Evolutionary conservation across 2,888 invertebrate species (phyloP), one percentile per base, ranked within the genome.

Genomic region (Cancer borealis): DNA sequence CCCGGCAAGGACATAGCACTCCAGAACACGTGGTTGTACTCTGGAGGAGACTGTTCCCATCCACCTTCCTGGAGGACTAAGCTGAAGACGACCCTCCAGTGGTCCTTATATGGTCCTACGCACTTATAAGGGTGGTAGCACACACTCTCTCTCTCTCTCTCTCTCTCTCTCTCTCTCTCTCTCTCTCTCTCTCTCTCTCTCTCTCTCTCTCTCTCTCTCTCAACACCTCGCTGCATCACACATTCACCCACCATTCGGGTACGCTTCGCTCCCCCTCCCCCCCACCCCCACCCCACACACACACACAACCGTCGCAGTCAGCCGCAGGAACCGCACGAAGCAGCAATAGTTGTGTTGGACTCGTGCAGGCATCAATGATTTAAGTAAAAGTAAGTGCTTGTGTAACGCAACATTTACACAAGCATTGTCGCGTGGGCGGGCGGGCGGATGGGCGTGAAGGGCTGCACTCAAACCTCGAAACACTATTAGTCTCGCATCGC

Each of bases 171-270:
- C 12, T 46, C 12, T 17, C 92, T 87, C 8, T 84, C 49, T 21
- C 45, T 47, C 73, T 26, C 39, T n/a, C 17, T 47, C 14, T 49
- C 92, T 47, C 73, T 84, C 8, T 84, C 73, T 12, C 79, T 73
- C 45, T 26, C 84, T 17, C 88, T 88, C 88, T 88, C 88, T 88
- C 87, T 87, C 87, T 87, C 87, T 87, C 87, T 87, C 87, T 87
- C 17, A 30, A 26, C 39, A 26, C 39, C 2, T 84, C n/a, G 26
- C 84, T 12, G 30, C 39, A 12, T 84, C 84, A 30, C 2, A 21
- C 84, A 21, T 3, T 47, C 79, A 8, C 8, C 79, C 26, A 39
- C 39, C 39, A 39, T 39, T 39, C 39, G 39, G 39, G 39, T 39
- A 39, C 39, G 49, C 12, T 4, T 12, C 49, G 3, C 49, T 49